Conservation (phyloP, 1,140 invertebrate genomes). For the Papilio xuthus region DNA sequence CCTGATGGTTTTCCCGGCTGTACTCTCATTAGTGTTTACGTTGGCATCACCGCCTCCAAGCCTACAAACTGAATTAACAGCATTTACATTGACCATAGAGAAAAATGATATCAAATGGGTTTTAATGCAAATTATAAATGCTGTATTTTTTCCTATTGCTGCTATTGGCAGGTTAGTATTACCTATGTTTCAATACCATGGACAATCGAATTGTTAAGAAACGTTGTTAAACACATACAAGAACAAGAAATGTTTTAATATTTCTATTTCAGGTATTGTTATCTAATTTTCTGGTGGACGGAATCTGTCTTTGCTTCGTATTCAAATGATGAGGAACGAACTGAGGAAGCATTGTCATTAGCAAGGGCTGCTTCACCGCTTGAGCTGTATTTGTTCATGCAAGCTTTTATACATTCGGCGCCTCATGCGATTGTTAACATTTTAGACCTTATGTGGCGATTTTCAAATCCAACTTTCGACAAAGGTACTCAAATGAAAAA, state of each 20-base stretch:
- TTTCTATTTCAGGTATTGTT: conserved; percentile 82
- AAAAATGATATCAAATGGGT: conserved; percentile 80
- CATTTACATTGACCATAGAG: conserved; percentile 53
- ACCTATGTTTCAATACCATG: background rate
- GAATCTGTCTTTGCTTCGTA: conserved; percentile 84
- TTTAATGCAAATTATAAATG: conserved; percentile 80
- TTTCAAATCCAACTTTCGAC: conserved; percentile 58
- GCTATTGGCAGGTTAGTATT: conserved; percentile 84
- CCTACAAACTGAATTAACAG: conserved; percentile 60
- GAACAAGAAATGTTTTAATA: conserved; percentile 15
- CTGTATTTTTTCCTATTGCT: conserved; percentile 85
- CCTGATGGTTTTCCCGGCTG: conserved; percentile 81
- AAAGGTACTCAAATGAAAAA: conserved; percentile 55
- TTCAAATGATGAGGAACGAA: conserved; percentile 79
- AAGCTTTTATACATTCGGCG: conserved; percentile 88
- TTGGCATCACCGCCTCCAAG: conserved; percentile 82
- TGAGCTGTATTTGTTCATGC: conserved; percentile 88
- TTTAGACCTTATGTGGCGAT: conserved; percentile 62
- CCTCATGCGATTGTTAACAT: conserved; percentile 85
- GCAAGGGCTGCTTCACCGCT: conserved; percentile 84
- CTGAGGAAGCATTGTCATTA: conserved; percentile 82
- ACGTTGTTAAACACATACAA: too few relatives aligned
- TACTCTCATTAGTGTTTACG: conserved; percentile 81
- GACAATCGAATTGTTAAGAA: too few relatives aligned
- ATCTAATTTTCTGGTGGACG: conserved; percentile 86